These are phyloP conservation scores for Ceratitis capitata DNA, from an alignment of 1,140 invertebrate species.

Conservation along the genomic window DNA sequence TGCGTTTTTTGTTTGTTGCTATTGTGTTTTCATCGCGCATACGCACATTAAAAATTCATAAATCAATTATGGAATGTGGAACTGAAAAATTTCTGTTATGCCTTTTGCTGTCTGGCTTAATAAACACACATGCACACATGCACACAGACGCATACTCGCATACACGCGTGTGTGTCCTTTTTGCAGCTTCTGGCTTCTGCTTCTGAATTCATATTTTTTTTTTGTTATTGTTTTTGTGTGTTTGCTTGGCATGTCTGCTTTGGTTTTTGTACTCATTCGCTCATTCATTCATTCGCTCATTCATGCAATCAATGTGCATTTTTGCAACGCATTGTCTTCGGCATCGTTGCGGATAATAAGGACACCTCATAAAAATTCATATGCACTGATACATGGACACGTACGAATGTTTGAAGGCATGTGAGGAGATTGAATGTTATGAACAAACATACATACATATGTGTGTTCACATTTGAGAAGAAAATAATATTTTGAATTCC, in stretches of 20 bases:
- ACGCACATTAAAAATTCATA: constrained; percentile 64
- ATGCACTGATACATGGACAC: constrained; percentile 13
- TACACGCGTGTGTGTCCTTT: background rate
- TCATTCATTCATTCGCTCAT: constrained; percentile 41
- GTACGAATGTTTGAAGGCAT: background rate
- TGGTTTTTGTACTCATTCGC: background rate
- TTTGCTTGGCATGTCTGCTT: background rate
- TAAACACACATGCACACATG: no score
- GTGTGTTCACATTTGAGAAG: background rate
- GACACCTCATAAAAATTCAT: constrained; percentile 38
- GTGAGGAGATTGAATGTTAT: background rate
- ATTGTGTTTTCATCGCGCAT: constrained; percentile 31
- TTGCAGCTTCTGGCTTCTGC: background rate
- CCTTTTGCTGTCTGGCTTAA: background rate
- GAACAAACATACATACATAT: background rate
- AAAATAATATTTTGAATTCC: background rate
- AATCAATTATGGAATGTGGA: constrained; percentile 65
- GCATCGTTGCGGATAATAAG: constrained; percentile 20
- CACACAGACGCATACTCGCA: background rate
- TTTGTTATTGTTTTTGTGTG: background rate
- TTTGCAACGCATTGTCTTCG: constrained; percentile 46
- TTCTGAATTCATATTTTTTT: background rate
- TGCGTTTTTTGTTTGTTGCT: background rate
- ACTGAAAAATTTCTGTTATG: constrained; percentile 47
- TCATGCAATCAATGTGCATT: constrained; percentile 53